Conservation (phyloP, 2,113 vertebrate species). For the Crotalus helleri region DNA sequence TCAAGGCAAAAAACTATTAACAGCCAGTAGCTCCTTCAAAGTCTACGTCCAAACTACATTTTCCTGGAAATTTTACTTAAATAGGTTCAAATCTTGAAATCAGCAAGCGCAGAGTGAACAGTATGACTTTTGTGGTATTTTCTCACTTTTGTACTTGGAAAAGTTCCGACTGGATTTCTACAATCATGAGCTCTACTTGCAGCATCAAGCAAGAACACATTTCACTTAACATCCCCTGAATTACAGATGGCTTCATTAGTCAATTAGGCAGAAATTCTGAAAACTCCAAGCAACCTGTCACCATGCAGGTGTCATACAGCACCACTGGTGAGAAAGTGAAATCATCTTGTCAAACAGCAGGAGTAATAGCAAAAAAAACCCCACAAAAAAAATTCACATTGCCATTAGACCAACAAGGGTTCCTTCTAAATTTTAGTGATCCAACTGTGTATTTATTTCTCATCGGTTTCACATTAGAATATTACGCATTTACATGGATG, state of each 20-base stretch:
- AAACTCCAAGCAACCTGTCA: constrained; percentile 10
- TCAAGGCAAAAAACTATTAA: background rate
- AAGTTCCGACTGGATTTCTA: background rate
- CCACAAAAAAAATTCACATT: background rate
- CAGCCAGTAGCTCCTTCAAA: background rate
- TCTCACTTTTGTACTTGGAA: background rate
- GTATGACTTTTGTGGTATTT: background rate
- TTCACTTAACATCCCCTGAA: constrained; percentile 11
- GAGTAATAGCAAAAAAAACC: background rate
- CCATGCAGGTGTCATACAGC: background rate
- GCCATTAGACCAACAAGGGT: background rate
- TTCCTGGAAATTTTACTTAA: background rate
- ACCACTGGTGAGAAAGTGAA: constrained; percentile 9
- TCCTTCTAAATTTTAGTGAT: background rate
- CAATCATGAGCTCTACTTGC: background rate
- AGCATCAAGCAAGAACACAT: background rate
- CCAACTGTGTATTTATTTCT: background rate
- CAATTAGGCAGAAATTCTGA: constrained; percentile 11
- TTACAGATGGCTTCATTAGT: constrained; percentile 24
- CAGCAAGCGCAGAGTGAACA: background rate
- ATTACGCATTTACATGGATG: background rate
- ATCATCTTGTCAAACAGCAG: constrained; percentile 23
- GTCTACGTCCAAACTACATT: background rate
- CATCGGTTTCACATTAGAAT: background rate
- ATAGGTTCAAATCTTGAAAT: background rate